A percentile compares a stretch with the other conserved stretches of the same genome.
Conservation (phyloP, 2,888 invertebrate species). For the Pherbina coryleti region DNA sequence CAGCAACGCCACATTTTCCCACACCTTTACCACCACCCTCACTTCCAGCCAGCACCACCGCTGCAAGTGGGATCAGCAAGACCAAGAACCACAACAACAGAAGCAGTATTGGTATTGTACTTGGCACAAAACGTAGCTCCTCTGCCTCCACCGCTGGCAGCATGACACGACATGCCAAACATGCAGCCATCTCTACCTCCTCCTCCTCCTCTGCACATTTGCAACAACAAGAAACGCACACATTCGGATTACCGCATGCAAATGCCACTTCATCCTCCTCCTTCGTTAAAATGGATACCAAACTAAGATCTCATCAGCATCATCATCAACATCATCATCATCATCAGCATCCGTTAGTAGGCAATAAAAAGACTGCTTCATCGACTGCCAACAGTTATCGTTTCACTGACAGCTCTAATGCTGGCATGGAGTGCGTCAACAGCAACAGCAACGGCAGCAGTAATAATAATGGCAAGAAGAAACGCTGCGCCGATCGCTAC, state of each 20-base stretch:
- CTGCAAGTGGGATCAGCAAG: conserved; percentile 26
- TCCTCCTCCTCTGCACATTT: background rate
- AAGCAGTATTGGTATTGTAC: conserved; percentile 56
- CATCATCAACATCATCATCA: conserved; percentile 39
- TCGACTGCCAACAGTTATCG: conserved; percentile 17
- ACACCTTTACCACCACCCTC: conserved; percentile 31
- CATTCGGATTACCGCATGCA: conserved; percentile 31
- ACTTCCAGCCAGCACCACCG: background rate
- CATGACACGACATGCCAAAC: background rate
- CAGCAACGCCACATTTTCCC: conserved; percentile 32
- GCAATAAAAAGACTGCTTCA: conserved; percentile 22
- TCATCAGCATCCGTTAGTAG: conserved; percentile 23
- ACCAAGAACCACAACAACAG: conserved; percentile 25
- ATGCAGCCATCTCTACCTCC: background rate
- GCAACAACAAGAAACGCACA: conserved; percentile 17
- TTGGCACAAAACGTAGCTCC: conserved; percentile 54
- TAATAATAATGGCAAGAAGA: conserved; percentile 72
- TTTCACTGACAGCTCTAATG: conserved; percentile 29
- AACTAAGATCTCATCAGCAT: conserved; percentile 53
- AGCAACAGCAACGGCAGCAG: conserved; percentile 34
- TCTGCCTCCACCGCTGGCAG: background rate
- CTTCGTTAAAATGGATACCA: conserved; percentile 53
- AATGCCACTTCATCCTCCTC: background rate
- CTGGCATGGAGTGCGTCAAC: background rate
- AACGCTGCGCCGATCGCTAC: conserved; percentile 90